Percentiles rank a stretch among this genome's conserved stretches.
phyloP scores from a whole-genome alignment of 2,113 vertebrate genomes.

The Orcinus orca region DNA sequence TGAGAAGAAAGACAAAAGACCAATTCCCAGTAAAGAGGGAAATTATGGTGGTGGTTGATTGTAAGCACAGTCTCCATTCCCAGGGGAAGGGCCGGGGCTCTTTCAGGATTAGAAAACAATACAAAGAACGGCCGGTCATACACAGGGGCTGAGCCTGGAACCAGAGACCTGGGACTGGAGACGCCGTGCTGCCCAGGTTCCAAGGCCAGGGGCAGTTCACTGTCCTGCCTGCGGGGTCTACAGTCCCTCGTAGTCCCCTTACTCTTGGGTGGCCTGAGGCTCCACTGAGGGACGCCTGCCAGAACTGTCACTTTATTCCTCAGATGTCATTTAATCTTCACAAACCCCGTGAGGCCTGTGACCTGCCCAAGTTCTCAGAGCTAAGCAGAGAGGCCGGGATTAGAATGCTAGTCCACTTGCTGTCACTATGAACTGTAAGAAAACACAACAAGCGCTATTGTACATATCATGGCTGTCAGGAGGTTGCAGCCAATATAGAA shows the following conservation, averaged over 20 bases:
- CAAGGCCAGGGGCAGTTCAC: not conserved
- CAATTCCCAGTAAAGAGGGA: conserved; percentile 4
- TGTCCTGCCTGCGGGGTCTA: not conserved
- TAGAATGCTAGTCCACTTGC: not conserved
- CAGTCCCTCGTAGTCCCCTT: not conserved
- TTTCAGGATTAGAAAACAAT: too few relatives aligned
- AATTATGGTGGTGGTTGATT: not conserved
- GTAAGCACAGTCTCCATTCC: not conserved
- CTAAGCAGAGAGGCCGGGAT: not conserved
- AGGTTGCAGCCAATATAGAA: not conserved
- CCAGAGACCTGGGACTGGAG: not conserved
- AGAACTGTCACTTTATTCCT: not conserved
- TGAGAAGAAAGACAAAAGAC: conserved; percentile 57
- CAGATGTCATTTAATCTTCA: not conserved
- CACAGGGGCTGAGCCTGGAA: not conserved
- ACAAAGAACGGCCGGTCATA: not conserved
- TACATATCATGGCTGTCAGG: not conserved
- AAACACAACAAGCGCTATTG: not conserved
- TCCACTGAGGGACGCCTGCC: not conserved
- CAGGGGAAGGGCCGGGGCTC: not conserved
- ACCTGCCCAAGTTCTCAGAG: not conserved
- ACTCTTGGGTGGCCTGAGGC: not conserved
- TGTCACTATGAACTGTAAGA: not conserved
- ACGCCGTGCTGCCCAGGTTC: not conserved
- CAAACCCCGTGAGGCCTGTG: not conserved